phyloP scores from a whole-genome alignment of 2,113 vertebrate species.

The Ivindomyrus marchei region DNA sequence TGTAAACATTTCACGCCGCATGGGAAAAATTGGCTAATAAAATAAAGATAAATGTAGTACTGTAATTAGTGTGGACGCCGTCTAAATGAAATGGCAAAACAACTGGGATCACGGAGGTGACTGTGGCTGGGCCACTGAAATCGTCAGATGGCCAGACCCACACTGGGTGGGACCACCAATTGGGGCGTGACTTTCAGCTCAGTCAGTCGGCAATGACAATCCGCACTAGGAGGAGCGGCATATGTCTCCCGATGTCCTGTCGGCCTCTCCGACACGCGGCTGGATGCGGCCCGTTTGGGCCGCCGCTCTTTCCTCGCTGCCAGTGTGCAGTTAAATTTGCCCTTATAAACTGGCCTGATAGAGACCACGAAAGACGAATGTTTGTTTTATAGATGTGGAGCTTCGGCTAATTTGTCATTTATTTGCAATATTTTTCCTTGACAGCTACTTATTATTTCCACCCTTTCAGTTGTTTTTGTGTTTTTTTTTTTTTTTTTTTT shows the following conservation, averaged over 20 bases:
- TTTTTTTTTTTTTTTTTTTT: not conserved
- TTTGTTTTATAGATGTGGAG: conserved; percentile 7
- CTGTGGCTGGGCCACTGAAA: not conserved
- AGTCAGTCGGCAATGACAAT: not conserved
- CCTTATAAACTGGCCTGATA: not conserved
- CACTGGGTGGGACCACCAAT: not conserved
- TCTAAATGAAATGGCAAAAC: not conserved
- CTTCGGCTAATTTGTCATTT: not conserved
- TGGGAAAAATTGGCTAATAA: not conserved
- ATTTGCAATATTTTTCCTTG: conserved; percentile 10
- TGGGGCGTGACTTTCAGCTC: not conserved
- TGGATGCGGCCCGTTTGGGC: not conserved
- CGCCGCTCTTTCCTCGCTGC: not conserved
- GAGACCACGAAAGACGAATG: not conserved
- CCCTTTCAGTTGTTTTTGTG: not conserved
- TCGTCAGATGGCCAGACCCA: not conserved
- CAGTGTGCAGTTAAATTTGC: not conserved
- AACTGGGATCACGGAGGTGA: not conserved
- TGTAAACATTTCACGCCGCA: not conserved
- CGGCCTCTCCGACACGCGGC: not conserved
- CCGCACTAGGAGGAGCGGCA: not conserved
- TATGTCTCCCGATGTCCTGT: not conserved
- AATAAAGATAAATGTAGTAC: not conserved
- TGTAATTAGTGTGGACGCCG: not conserved
- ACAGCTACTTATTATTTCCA: conserved; percentile 1